Evolutionary conservation across 2,888 invertebrate species (phyloP).

Genomic region (Brachyptera risi): DNA sequence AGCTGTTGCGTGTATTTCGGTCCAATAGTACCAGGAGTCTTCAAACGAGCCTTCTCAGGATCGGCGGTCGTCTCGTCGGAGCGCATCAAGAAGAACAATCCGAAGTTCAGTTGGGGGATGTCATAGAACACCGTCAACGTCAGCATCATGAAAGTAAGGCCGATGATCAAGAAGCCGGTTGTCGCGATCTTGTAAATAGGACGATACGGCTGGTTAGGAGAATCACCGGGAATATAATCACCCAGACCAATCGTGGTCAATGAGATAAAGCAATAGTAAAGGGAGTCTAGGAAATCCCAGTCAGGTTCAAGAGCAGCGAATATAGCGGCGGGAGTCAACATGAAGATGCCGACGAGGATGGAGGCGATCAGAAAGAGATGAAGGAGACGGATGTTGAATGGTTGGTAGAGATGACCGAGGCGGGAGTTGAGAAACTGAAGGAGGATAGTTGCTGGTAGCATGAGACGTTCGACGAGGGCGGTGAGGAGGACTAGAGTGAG

Average conservation of each 20-base stretch:
- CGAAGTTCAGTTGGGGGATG: conserved; percentile 82
- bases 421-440: conserved; percentile 64
- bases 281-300: conserved; percentile 81
- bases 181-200: conserved; percentile 79
- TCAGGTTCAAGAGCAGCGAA: conserved; percentile 73
- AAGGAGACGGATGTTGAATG: conserved; percentile 70
- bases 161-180: conserved; percentile 72
- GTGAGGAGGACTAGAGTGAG: conserved; percentile 78
- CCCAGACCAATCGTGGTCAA: conserved; percentile 85
- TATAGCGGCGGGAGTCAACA: conserved; percentile 69
- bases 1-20: conserved; percentile 48
- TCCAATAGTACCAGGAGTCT: conserved; percentile 49
- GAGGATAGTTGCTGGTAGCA: conserved; percentile 68
- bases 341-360: conserved; percentile 55
- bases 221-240: conserved; percentile 84
- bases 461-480: conserved; percentile 74
- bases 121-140: conserved; percentile 81
- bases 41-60: conserved; percentile 64
- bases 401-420: conserved; percentile 67
- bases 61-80: conserved; percentile 53
- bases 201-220: conserved; percentile 67
- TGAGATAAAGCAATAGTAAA: conserved; percentile 90
- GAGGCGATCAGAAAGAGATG: conserved; percentile 62
- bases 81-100: conserved; percentile 67
- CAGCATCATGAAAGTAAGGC: conserved; percentile 80